Evolutionary conservation across 2,888 invertebrate species (phyloP).

Genomic region (Plutella xylostella): DNA sequence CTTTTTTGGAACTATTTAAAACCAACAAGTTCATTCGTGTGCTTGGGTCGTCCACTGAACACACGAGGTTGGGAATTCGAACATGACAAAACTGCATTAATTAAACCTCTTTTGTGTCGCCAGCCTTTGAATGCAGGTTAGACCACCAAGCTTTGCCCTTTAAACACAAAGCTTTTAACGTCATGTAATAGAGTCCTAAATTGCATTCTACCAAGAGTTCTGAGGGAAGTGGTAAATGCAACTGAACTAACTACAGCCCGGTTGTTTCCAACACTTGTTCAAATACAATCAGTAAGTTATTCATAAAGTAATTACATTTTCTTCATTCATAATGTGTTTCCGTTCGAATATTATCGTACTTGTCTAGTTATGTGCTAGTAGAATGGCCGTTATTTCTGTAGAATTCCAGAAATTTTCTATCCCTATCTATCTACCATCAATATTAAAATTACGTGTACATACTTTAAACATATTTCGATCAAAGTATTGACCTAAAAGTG

Average conservation of each 20-base stretch:
- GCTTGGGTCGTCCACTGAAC: background rate
- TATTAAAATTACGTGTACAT: too few species aligned
- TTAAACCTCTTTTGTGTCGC: constrained; percentile 5
- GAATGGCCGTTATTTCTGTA: background rate
- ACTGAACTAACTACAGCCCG: constrained; percentile 24
- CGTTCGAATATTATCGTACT: background rate
- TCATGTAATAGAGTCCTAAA: background rate
- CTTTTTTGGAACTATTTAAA: too few species aligned
- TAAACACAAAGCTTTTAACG: background rate
- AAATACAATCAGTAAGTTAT: constrained; percentile 33
- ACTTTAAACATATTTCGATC: too few species aligned
- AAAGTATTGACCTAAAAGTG: too few species aligned
- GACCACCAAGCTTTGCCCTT: background rate
- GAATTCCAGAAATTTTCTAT: too few species aligned
- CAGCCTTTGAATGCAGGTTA: constrained; percentile 1
- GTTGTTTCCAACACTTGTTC: constrained; percentile 28
- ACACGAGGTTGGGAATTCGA: background rate
- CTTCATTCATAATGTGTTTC: background rate
- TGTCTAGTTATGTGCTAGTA: background rate
- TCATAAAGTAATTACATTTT: constrained; percentile 12
- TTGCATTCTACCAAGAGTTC: background rate
- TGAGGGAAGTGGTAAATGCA: constrained; percentile 10
- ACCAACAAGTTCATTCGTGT: background rate
- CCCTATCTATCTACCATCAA: too few species aligned
- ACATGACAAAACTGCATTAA: constrained; percentile 11